Evolutionary conservation across 2,888 invertebrate species (phyloP).

Genomic region (Plebejus argus): DNA sequence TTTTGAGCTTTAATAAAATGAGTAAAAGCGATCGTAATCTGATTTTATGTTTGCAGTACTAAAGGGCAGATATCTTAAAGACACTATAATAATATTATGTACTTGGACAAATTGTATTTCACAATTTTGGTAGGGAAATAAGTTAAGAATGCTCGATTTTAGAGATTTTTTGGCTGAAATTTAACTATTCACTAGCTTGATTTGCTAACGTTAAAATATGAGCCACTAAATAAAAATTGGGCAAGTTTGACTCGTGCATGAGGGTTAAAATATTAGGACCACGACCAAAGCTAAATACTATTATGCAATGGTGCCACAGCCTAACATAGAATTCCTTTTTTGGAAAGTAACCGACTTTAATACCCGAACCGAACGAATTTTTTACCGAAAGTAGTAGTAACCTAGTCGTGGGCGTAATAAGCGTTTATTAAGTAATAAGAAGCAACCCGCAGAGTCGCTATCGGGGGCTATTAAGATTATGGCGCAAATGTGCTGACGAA

Average conservation of each 20-base stretch:
- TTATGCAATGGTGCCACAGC: neutral
- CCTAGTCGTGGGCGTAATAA: conserved; percentile 16
- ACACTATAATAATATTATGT: too few relatives aligned
- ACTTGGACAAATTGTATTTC: neutral
- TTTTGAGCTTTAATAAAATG: conserved; percentile 7
- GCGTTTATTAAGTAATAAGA: conserved; percentile 25
- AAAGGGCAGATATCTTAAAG: neutral
- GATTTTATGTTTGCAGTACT: neutral
- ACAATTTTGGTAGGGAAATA: neutral
- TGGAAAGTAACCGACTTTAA: too few relatives aligned
- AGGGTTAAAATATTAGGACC: too few relatives aligned
- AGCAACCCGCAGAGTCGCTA: conserved; percentile 11
- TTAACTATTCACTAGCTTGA: too few relatives aligned
- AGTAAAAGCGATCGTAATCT: neutral
- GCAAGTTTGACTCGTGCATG: too few relatives aligned
- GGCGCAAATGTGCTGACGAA: conserved; percentile 1
- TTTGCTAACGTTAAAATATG: too few relatives aligned
- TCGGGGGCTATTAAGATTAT: conserved; percentile 19
- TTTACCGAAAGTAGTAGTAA: neutral
- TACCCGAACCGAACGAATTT: too few relatives aligned
- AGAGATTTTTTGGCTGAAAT: too few relatives aligned
- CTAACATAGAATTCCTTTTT: neutral
- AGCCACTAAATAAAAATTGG: too few relatives aligned
- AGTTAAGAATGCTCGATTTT: too few relatives aligned
- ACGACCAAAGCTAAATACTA: too few relatives aligned